Conservation (phyloP, 2,113 vertebrate species). For the Diadophis punctatus region DNA sequence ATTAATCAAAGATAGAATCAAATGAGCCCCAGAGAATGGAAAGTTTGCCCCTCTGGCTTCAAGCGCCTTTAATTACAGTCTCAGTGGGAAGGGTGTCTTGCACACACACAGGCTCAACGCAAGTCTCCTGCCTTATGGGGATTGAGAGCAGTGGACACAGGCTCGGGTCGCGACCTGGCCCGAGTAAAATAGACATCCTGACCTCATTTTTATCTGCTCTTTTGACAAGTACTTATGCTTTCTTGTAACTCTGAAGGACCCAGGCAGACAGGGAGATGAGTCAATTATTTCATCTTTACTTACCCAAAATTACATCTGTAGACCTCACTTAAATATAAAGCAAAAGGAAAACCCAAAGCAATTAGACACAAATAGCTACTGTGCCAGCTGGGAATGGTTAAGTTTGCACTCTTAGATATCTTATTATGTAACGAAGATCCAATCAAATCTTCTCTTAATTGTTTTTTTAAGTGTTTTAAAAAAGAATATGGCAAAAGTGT, state of each 20-base stretch:
- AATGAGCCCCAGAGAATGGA: conserved; percentile 72
- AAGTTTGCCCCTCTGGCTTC: conserved; percentile 74
- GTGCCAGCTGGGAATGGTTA: neutral
- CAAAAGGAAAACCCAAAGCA: neutral
- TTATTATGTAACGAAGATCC: neutral
- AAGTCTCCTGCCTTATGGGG: conserved; percentile 53
- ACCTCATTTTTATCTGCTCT: conserved; percentile 36
- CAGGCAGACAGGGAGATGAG: neutral
- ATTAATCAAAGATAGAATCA: conserved; percentile 80
- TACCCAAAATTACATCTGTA: neutral
- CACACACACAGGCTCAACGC: conserved; percentile 42
- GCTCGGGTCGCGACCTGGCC: conserved; percentile 57
- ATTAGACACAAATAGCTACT: neutral
- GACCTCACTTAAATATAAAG: neutral
- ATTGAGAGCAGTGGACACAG: conserved; percentile 16
- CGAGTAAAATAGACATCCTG: conserved; percentile 45
- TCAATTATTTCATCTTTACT: conserved; percentile 2
- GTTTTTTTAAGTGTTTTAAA: neutral
- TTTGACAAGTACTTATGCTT: conserved; percentile 27
- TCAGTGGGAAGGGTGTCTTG: conserved; percentile 71
- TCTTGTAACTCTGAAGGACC: neutral
- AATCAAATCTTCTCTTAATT: neutral
- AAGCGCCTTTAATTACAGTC: conserved; percentile 88
- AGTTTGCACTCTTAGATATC: neutral
- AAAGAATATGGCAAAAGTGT: neutral